These are phyloP conservation scores for Capricornis sumatraensis DNA, from an alignment of 2,113 vertebrate species.

Conservation along the genomic window DNA sequence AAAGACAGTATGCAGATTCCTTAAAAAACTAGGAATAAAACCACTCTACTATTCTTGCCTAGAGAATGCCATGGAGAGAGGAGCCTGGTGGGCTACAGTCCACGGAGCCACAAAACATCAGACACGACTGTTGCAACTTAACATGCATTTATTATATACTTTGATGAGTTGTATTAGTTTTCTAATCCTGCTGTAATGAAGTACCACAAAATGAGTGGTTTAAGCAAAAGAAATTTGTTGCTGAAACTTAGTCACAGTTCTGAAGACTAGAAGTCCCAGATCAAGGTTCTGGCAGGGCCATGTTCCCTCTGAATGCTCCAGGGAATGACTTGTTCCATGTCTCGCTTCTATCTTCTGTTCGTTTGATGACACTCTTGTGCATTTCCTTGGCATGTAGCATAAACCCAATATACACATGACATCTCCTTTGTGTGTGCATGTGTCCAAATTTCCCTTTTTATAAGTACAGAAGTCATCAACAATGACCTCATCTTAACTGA, in stretches of 20 bases:
- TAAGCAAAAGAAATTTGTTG: not conserved
- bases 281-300: not conserved
- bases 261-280: not conserved
- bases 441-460: not conserved
- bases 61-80: not conserved
- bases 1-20: not conserved
- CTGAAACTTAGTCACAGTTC: not conserved
- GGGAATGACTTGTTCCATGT: not conserved
- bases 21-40: not conserved
- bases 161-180: not conserved
- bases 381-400: not conserved
- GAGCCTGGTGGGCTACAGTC: not conserved
- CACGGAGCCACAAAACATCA: not conserved
- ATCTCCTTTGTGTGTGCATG: not conserved
- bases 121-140: not conserved
- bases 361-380: not conserved
- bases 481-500: not conserved
- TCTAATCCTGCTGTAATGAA: not conserved
- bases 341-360: not conserved
- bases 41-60: not conserved
- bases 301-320: not conserved
- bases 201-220: not conserved
- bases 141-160: not conserved
- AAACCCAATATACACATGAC: not conserved
- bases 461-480: not conserved